These are phyloP conservation scores for Centrocercus urophasianus DNA, from an alignment of 2,113 vertebrate species.

Conservation along the genomic window DNA sequence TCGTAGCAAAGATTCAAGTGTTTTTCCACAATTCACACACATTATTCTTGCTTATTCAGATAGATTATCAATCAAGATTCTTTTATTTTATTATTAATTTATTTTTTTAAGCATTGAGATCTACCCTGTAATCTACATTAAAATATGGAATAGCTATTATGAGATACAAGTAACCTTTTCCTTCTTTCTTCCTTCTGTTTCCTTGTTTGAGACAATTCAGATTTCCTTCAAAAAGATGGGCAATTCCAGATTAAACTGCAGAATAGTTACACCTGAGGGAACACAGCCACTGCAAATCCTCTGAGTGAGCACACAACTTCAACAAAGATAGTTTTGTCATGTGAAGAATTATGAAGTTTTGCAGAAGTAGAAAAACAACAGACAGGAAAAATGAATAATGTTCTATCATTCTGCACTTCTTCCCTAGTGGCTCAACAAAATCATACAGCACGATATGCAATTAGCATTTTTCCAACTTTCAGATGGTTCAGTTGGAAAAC, in stretches of 20 bases:
- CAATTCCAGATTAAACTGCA: background rate
- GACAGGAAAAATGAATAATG: background rate
- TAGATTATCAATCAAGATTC: background rate
- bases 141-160: background rate
- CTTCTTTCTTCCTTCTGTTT: background rate
- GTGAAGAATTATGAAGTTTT: background rate
- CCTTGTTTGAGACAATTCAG: background rate
- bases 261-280: background rate
- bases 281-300: accelerated
- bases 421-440: background rate
- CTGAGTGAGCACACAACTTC: background rate
- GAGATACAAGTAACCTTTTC: background rate
- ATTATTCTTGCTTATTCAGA: background rate
- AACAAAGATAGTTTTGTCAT: background rate
- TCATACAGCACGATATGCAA: background rate
- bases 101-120: background rate
- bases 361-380: background rate
- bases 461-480: background rate
- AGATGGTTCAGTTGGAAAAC: background rate
- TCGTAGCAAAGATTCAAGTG: background rate
- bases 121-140: background rate
- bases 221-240: background rate
- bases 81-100: no score
- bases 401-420: background rate
- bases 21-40: background rate